phyloP scores from a whole-genome alignment of 2,797 vertebrate species.

The Sebastes hubbsi region DNA sequence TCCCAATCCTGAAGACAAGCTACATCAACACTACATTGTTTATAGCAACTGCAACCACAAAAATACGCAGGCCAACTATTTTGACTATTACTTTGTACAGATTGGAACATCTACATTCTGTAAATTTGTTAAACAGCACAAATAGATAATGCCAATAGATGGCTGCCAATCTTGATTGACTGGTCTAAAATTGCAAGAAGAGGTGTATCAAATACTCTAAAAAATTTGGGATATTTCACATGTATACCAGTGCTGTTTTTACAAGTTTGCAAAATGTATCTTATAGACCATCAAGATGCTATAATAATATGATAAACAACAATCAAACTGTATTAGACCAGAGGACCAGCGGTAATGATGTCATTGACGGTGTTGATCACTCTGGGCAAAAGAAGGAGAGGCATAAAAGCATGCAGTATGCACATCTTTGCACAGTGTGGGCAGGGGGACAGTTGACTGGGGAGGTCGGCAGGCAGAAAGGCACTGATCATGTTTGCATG shows the following conservation, averaged over 20 bases:
- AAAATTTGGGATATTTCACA: not conserved
- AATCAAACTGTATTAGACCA: conserved; percentile 7
- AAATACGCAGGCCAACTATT: not conserved
- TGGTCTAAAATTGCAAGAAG: not conserved
- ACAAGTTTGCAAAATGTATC: conserved; percentile 36
- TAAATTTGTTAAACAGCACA: conserved; percentile 50
- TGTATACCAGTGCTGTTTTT: conserved; percentile 21
- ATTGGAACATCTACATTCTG: conserved; percentile 19
- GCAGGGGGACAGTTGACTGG: not conserved
- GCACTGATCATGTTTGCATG: conserved; percentile 29
- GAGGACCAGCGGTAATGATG: not conserved
- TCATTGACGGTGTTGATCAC: conserved; percentile 1
- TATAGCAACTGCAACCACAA: not conserved
- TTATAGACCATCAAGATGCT: not conserved
- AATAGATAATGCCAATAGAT: not conserved
- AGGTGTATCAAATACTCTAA: not conserved
- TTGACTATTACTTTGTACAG: not conserved
- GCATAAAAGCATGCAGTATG: conserved; percentile 42
- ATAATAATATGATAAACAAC: conserved; percentile 1
- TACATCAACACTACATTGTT: not conserved
- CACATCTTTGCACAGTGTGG: conserved; percentile 8
- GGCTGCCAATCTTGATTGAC: not conserved
- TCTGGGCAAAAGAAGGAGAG: conserved; percentile 15
- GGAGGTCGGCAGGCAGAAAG: conserved; percentile 17
- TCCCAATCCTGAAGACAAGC: conserved; percentile 31